phyloP scores from a whole-genome alignment of 2,797 vertebrate genomes.

The Mormyrops boulengeri region DNA sequence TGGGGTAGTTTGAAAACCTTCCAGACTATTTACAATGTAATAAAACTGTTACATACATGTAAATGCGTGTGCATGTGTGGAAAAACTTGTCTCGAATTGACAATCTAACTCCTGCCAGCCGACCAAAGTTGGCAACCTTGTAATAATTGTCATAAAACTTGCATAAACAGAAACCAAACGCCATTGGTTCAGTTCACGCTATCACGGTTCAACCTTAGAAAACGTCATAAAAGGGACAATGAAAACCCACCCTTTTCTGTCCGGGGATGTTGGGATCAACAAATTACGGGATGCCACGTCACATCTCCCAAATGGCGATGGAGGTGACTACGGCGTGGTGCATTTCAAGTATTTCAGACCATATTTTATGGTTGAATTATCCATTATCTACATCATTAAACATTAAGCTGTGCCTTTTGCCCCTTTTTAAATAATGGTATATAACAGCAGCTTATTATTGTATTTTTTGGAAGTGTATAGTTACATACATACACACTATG shows the following conservation, averaged over 20 bases:
- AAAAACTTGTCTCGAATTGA: not conserved
- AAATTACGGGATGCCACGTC: not conserved
- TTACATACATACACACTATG: not conserved
- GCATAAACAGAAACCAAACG: not conserved
- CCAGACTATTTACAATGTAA: not conserved
- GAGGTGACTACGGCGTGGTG: not conserved
- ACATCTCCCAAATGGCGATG: not conserved
- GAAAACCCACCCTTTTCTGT: not conserved
- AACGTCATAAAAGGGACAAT: too few species aligned
- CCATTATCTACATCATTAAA: not conserved
- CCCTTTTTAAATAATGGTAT: not conserved
- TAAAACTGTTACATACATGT: not conserved
- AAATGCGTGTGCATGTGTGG: not conserved
- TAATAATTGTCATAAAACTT: too few species aligned
- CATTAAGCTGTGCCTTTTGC: not conserved
- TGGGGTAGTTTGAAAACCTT: not conserved
- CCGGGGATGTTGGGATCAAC: not conserved
- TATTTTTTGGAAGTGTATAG: not conserved
- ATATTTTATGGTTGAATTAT: not conserved
- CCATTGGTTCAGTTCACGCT: not conserved
- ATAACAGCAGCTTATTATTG: not conserved
- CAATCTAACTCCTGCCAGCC: not conserved
- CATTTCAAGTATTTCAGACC: not conserved
- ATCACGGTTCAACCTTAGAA: not conserved
- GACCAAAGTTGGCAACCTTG: too few species aligned